These are phyloP conservation scores for Drosophila parvula DNA, from an alignment of 1,140 invertebrate genomes.

Conservation along the genomic window DNA sequence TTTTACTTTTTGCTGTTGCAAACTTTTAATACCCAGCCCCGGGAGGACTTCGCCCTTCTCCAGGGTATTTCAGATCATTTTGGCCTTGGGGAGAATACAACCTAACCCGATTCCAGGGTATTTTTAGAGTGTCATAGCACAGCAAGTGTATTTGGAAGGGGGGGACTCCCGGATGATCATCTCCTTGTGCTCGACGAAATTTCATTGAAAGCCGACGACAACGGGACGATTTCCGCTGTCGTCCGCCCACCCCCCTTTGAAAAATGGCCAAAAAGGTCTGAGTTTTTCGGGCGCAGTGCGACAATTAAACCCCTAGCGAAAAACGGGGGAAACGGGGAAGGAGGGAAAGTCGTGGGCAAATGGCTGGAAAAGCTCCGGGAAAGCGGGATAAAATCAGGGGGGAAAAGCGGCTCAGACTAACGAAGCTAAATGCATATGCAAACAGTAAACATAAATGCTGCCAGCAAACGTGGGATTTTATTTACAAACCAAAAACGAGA, in stretches of 20 bases:
- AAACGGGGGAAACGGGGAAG: too few species aligned
- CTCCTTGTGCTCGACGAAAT: constrained; percentile 55
- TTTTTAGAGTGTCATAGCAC: neutral
- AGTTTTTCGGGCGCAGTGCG: constrained; percentile 44
- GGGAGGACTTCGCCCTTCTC: neutral
- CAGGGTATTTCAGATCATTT: neutral
- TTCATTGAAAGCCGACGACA: constrained; percentile 66
- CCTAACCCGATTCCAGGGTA: constrained; percentile 17
- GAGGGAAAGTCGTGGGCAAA: constrained; percentile 15
- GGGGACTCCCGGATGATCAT: constrained; percentile 5
- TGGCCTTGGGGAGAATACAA: neutral
- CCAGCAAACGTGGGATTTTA: neutral
- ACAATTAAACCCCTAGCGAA: constrained; percentile 64
- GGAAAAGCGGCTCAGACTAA: constrained; percentile 64
- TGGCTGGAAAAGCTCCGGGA: constrained; percentile 12
- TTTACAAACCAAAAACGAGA: neutral
- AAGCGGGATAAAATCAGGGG: constrained; percentile 7
- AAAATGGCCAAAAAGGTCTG: constrained; percentile 58
- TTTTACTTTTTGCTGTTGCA: constrained; percentile 10
- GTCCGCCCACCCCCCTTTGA: constrained; percentile 41
- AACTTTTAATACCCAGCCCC: constrained; percentile 31
- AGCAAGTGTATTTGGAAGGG: too few species aligned
- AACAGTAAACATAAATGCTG: constrained; percentile 62
- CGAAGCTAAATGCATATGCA: constrained; percentile 70
- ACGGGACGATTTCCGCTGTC: constrained; percentile 63